Percentiles rank a stretch among this genome's conserved stretches.
phyloP scores from a whole-genome alignment of 2,888 invertebrate genomes.

The Cotesia congregata region DNA sequence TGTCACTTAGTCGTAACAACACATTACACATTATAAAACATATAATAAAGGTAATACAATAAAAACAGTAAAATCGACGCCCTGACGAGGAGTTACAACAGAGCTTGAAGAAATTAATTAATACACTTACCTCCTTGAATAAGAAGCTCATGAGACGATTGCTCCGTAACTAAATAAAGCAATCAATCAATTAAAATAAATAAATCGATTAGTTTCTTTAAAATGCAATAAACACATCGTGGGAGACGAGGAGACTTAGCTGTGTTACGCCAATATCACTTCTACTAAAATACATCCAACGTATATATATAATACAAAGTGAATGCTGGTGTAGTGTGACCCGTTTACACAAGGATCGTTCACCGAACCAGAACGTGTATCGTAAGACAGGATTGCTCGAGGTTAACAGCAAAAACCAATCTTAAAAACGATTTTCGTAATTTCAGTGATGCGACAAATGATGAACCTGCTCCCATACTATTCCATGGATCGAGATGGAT shows the following conservation, averaged over 20 bases:
- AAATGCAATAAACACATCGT: neutral
- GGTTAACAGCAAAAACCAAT: constrained; percentile 44
- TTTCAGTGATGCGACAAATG: constrained; percentile 24
- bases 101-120: no score
- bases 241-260: constrained; percentile 11
- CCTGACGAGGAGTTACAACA: no score
- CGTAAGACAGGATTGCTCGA: constrained; percentile 45
- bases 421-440: constrained; percentile 49
- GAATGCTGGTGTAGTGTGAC: constrained; percentile 44
- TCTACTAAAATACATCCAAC: no score
- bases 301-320: constrained; percentile 18
- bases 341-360: constrained; percentile 54
- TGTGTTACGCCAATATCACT: no score
- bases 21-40: neutral
- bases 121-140: no score
- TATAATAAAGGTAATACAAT: neutral
- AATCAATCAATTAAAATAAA: constrained; percentile 16
- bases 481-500: neutral
- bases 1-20: neutral
- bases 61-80: no score
- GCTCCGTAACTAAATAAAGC: constrained; percentile 5
- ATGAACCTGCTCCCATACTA: neutral
- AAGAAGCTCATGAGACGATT: no score
- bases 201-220: constrained; percentile 11
- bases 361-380: constrained; percentile 50